phyloP scores from a whole-genome alignment of 2,113 vertebrate species.

The Urocolius indicus region DNA sequence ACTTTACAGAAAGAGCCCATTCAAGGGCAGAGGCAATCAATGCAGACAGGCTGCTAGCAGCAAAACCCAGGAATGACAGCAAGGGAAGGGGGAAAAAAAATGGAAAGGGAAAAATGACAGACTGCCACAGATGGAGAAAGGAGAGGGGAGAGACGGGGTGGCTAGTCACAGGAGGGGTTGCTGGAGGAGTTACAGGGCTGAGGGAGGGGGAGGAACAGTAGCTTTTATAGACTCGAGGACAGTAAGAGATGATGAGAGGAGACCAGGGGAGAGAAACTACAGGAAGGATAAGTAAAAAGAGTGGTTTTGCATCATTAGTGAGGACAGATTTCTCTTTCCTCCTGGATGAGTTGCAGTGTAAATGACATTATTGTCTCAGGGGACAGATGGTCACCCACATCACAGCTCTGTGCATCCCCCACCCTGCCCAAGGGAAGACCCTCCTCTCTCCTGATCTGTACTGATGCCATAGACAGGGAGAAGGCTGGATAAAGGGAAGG shows the following conservation, averaged over 20 bases:
- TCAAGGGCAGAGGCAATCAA: background rate
- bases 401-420: background rate
- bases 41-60: background rate
- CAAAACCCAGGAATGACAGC: constrained; percentile 1
- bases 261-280: background rate
- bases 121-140: constrained; percentile 10
- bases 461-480: background rate
- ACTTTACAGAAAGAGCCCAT: background rate
- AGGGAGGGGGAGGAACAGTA: background rate
- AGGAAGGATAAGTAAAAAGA: background rate
- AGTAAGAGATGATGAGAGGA: background rate
- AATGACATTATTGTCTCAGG: background rate
- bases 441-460: background rate
- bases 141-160: constrained; percentile 17
- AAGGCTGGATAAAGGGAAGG: background rate
- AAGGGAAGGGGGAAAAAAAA: background rate
- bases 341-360: background rate
- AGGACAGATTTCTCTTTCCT: constrained; percentile 18
- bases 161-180: background rate
- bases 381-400: constrained; percentile 17
- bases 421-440: background rate
- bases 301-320: background rate
- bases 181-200: background rate
- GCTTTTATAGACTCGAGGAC: constrained; percentile 13
- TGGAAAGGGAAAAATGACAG: background rate